A percentile compares a stretch with the other conserved stretches of the same genome.
These are phyloP conservation scores for Pollenia angustigena DNA, from an alignment of 2,888 invertebrate genomes.

Conservation along the genomic window DNA sequence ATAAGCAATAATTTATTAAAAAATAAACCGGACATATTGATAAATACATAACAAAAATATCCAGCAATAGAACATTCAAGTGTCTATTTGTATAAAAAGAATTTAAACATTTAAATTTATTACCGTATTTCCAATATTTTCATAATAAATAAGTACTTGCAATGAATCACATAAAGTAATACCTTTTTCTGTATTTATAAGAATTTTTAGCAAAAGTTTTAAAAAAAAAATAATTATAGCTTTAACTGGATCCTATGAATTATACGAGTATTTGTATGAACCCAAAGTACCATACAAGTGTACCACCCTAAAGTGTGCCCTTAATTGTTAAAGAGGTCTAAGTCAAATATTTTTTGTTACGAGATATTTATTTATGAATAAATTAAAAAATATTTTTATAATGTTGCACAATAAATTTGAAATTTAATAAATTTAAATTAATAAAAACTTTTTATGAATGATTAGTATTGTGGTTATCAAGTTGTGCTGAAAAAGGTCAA, in stretches of 20 bases:
- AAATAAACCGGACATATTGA: conserved; percentile 46
- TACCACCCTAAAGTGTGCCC: conserved; percentile 13
- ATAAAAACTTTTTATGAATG: too few species aligned
- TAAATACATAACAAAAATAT: conserved; percentile 31
- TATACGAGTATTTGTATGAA: background rate
- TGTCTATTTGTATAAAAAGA: conserved; percentile 19
- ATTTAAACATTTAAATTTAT: conserved; percentile 41
- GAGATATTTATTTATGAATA: too few species aligned
- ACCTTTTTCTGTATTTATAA: background rate
- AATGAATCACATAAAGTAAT: conserved; percentile 47
- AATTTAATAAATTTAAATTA: too few species aligned
- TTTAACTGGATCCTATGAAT: conserved; percentile 16
- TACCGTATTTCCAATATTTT: conserved; percentile 32
- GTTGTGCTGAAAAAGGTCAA: too few species aligned
- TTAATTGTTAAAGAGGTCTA: too few species aligned
- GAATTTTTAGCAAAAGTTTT: conserved; percentile 11
- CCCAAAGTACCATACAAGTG: background rate
- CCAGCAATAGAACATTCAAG: background rate
- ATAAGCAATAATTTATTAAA: conserved; percentile 29
- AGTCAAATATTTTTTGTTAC: too few species aligned
- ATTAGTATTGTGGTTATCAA: too few species aligned
- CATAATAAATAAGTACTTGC: conserved; percentile 38
- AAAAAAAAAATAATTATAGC: conserved; percentile 38
- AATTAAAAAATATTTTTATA: too few species aligned
- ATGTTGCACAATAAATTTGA: too few species aligned